Evolutionary conservation across 1,140 invertebrate genomes (phyloP).

Genomic region (Drosophila willistoni): DNA sequence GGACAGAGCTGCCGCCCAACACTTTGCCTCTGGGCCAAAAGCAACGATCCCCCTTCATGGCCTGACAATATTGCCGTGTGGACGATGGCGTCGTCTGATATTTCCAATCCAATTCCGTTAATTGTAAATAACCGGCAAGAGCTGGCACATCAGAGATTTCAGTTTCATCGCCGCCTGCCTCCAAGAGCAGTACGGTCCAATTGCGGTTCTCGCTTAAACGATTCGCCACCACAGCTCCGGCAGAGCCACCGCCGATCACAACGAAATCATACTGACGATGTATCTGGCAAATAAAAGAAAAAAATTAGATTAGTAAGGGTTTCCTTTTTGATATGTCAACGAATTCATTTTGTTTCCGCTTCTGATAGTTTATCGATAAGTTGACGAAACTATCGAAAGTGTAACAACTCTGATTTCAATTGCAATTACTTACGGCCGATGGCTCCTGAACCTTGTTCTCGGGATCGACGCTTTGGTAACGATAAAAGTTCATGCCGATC

Average conservation of each 20-base stretch:
- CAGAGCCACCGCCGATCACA: slow-evolving; percentile 95
- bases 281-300: slow-evolving; percentile 84
- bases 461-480: slow-evolving; percentile 91
- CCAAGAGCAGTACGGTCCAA: slow-evolving; percentile 91
- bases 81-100: slow-evolving; percentile 93
- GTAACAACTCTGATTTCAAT: no score
- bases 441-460: slow-evolving; percentile 90
- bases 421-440: slow-evolving; percentile 85
- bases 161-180: slow-evolving; percentile 93
- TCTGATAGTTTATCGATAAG: no score
- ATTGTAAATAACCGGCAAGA: slow-evolving; percentile 89
- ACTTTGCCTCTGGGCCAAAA: slow-evolving; percentile 95
- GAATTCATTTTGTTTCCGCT: no score
- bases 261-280: slow-evolving; percentile 91
- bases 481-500: slow-evolving; percentile 91
- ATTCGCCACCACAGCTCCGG: slow-evolving; percentile 96
- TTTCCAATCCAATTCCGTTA: slow-evolving; percentile 95
- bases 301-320: neutral
- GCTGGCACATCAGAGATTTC: slow-evolving; percentile 91
- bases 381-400: no score
- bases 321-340: no score
- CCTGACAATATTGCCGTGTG: slow-evolving; percentile 90
- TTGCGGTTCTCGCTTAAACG: slow-evolving; percentile 91
- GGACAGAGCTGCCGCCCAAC: slow-evolving; percentile 95
- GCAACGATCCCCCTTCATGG: slow-evolving; percentile 92